phyloP scores from a whole-genome alignment of 1,140 invertebrate species.

The Anastatus disparis region DNA sequence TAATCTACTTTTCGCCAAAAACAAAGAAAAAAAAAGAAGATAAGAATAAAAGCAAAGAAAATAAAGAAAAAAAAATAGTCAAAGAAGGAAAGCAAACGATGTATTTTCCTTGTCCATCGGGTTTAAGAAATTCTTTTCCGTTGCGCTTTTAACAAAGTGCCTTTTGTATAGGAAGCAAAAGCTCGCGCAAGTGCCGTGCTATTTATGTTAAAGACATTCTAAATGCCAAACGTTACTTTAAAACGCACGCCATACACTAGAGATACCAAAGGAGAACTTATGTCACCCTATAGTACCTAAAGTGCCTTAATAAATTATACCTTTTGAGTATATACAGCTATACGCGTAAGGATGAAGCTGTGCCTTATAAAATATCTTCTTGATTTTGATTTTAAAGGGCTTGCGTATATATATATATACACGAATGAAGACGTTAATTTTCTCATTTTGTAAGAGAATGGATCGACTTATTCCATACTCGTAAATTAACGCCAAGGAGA shows the following conservation, averaged over 20 bases:
- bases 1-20: too few relatives aligned
- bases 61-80: too few relatives aligned
- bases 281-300: conserved; percentile 43
- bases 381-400: not conserved
- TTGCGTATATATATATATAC: not conserved
- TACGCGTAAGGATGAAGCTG: too few relatives aligned
- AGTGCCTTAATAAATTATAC: conserved; percentile 63
- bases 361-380: too few relatives aligned
- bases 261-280: conserved; percentile 48
- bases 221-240: conserved; percentile 59
- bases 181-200: too few relatives aligned
- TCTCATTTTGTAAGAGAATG: not conserved
- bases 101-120: too few relatives aligned
- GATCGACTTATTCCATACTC: not conserved
- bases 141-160: conserved; percentile 61
- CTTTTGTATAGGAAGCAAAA: conserved; percentile 57
- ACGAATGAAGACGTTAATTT: not conserved
- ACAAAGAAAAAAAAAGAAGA: too few relatives aligned
- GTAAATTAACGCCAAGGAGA: conserved; percentile 14
- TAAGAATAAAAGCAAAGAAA: too few relatives aligned
- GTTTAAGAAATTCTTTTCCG: too few relatives aligned
- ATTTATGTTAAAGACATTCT: conserved; percentile 56
- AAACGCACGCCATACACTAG: conserved; percentile 45
- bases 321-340: conserved; percentile 8
- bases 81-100: too few relatives aligned